A percentile compares a stretch with the other conserved stretches of the same genome.
Conservation (phyloP, 2,797 vertebrate species). For the Triplophysa bombifrons region DNA sequence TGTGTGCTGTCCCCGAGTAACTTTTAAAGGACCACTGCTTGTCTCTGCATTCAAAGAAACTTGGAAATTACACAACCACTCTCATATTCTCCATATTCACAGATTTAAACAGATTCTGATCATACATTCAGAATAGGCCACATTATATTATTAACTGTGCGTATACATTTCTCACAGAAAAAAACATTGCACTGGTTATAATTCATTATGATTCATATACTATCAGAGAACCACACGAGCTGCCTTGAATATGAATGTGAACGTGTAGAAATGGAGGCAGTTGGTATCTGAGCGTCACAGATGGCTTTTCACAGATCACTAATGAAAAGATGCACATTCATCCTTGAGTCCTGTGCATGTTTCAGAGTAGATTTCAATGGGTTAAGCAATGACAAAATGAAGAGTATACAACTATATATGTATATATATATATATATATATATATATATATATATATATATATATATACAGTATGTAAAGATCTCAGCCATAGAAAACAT, state of each 20-base stretch:
- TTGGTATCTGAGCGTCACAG: slow-evolving; percentile 1
- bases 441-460: no score
- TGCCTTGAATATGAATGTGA: slow-evolving; percentile 8
- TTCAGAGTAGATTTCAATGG: slow-evolving; percentile 24
- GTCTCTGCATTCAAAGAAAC: neutral
- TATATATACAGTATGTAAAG: no score
- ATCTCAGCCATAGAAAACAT: neutral
- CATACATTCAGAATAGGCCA: neutral
- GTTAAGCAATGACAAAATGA: slow-evolving; percentile 32
- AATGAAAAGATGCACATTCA: slow-evolving; percentile 16
- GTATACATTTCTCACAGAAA: slow-evolving; percentile 2
- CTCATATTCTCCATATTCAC: neutral
- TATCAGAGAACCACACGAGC: neutral
- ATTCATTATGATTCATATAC: neutral
- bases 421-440: no score
- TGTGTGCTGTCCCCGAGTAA: slow-evolving; percentile 1
- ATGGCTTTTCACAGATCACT: slow-evolving; percentile 36
- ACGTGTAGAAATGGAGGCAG: slow-evolving; percentile 12
- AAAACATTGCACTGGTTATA: neutral
- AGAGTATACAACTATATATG: neutral
- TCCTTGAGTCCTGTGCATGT: slow-evolving; percentile 7
- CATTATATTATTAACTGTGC: neutral
- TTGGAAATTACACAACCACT: neutral
- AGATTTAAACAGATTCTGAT: neutral
- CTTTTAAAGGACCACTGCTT: neutral